Conservation (phyloP, 1,140 invertebrate species). For the Sitodiplosis mosellana region DNA sequence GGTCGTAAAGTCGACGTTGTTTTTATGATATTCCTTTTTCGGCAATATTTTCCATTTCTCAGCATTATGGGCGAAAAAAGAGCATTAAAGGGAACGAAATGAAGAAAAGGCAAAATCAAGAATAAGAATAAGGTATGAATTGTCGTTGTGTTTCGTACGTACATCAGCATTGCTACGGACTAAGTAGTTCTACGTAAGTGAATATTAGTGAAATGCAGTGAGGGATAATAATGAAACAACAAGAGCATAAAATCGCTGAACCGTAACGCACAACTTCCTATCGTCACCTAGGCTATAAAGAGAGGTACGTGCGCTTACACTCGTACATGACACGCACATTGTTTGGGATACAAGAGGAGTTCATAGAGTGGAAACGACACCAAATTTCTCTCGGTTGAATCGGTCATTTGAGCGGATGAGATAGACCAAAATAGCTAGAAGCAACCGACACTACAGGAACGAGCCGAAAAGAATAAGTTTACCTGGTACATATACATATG, state of each 20-base stretch:
- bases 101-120: background rate
- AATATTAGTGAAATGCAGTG: background rate
- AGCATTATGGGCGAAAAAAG: background rate
- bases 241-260: background rate
- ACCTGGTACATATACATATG: too few species aligned
- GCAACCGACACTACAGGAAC: too few species aligned
- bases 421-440: too few species aligned
- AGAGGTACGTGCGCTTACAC: too few species aligned
- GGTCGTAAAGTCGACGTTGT: too few species aligned
- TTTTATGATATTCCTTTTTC: background rate
- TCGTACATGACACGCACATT: too few species aligned
- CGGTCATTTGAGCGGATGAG: too few species aligned
- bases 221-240: background rate
- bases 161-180: background rate
- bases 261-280: background rate
- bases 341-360: too few species aligned
- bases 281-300: background rate
- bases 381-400: too few species aligned
- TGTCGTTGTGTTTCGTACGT: background rate
- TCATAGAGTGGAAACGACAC: too few species aligned
- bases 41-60: background rate
- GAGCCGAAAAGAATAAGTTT: too few species aligned
- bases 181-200: background rate
- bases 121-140: background rate
- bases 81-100: background rate